Conservation (phyloP, 2,797 vertebrate genomes). For the Prionace glauca region DNA sequence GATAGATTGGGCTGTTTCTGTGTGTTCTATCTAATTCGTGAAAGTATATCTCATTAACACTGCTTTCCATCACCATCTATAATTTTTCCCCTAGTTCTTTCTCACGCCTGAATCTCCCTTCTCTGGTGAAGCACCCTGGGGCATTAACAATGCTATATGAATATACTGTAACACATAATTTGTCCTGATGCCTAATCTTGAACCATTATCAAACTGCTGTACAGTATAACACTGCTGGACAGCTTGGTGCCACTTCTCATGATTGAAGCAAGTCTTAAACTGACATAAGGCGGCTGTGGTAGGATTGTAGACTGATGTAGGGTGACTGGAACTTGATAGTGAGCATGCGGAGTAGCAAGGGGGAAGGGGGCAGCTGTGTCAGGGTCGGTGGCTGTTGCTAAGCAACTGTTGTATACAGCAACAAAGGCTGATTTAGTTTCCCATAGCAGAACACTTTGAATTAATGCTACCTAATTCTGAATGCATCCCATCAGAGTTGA, state of each 20-base stretch:
- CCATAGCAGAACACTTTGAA: background rate
- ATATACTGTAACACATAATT: background rate
- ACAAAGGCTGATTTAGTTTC: slow-evolving; percentile 17
- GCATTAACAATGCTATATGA: background rate
- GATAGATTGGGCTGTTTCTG: background rate
- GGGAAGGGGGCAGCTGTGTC: background rate
- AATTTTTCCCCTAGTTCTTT: background rate
- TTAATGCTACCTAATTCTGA: slow-evolving; percentile 7
- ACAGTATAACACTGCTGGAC: background rate
- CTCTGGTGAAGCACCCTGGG: background rate
- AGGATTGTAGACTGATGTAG: background rate
- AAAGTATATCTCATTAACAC: background rate
- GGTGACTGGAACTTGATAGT: slow-evolving; percentile 10
- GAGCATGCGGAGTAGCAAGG: background rate
- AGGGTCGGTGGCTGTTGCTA: background rate
- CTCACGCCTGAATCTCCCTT: background rate
- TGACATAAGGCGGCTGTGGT: background rate
- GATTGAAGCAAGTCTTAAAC: background rate
- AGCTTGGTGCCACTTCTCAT: background rate
- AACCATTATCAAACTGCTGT: background rate
- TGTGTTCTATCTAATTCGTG: background rate
- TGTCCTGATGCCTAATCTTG: background rate
- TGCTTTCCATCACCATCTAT: background rate
- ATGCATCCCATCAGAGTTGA: background rate
- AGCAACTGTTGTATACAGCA: slow-evolving; percentile 9